phyloP scores from a whole-genome alignment of 2,113 vertebrate genomes.

The Cyphomyrus plagiostoma region DNA sequence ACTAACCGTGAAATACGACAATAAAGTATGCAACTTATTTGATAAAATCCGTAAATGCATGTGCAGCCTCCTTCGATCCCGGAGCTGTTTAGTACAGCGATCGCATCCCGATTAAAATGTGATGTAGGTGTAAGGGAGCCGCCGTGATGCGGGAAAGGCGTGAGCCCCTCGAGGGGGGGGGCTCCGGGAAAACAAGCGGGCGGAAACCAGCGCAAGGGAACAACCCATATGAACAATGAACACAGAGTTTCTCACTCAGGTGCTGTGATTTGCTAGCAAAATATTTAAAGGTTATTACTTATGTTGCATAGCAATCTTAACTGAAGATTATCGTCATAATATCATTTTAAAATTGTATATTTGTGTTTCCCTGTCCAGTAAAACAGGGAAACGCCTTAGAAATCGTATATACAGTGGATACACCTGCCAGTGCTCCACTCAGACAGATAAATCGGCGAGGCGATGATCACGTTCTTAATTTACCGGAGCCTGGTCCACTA shows the following conservation, averaged over 20 bases:
- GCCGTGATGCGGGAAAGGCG: constrained; percentile 36
- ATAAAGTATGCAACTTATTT: neutral
- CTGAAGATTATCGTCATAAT: neutral
- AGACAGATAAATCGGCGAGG: neutral
- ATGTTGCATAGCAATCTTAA: neutral
- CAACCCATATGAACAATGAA: neutral
- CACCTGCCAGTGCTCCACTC: neutral
- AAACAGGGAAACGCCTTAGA: neutral
- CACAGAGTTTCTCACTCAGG: neutral
- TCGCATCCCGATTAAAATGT: neutral
- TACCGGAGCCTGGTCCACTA: neutral
- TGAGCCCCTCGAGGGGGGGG: constrained; percentile 29
- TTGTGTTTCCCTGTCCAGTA: neutral
- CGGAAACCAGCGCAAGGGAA: neutral
- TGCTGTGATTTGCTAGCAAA: neutral
- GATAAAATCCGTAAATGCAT: neutral
- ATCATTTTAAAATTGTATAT: neutral
- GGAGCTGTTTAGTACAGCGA: neutral
- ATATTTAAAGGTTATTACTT: neutral
- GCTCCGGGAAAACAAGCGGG: neutral
- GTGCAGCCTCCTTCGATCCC: constrained; percentile 5
- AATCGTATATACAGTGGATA: neutral
- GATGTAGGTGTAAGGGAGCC: neutral
- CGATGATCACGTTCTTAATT: neutral
- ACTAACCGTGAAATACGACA: neutral